These are phyloP conservation scores for Recurvirostra avosetta DNA, from an alignment of 2,113 vertebrate species.

Conservation along the genomic window DNA sequence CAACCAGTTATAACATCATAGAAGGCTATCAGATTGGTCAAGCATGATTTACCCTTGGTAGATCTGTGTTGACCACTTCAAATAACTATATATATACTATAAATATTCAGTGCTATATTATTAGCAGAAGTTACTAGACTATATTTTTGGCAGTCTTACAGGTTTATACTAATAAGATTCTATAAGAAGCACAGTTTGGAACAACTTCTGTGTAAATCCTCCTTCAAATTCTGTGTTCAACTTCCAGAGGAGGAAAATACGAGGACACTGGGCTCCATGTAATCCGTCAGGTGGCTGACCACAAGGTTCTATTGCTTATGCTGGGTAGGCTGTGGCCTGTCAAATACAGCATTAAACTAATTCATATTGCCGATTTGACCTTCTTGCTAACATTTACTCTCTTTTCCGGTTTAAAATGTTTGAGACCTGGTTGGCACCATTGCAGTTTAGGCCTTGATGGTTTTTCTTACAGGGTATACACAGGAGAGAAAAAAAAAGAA, in stretches of 20 bases:
- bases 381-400: not conserved
- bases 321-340: fast-evolving
- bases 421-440: not conserved
- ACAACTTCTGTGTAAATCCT: not conserved
- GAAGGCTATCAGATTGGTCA: too few relatives aligned
- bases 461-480: not conserved
- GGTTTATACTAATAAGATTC: not conserved
- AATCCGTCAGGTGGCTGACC: not conserved
- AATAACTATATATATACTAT: too few relatives aligned
- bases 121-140: not conserved
- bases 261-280: not conserved
- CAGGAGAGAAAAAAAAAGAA: too few relatives aligned
- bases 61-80: too few relatives aligned
- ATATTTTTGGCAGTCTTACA: not conserved
- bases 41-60: too few relatives aligned
- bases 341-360: not conserved
- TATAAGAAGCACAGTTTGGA: not conserved
- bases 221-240: not conserved
- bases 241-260: not conserved
- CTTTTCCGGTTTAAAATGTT: not conserved
- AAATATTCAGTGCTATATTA: not conserved
- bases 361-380: not conserved
- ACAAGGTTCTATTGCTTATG: not conserved
- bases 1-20: too few relatives aligned
- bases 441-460: not conserved